A percentile compares a stretch with the other conserved stretches of the same genome.
phyloP scores from a whole-genome alignment of 2,888 invertebrate genomes.

The Didymodactylos carnosus region DNA sequence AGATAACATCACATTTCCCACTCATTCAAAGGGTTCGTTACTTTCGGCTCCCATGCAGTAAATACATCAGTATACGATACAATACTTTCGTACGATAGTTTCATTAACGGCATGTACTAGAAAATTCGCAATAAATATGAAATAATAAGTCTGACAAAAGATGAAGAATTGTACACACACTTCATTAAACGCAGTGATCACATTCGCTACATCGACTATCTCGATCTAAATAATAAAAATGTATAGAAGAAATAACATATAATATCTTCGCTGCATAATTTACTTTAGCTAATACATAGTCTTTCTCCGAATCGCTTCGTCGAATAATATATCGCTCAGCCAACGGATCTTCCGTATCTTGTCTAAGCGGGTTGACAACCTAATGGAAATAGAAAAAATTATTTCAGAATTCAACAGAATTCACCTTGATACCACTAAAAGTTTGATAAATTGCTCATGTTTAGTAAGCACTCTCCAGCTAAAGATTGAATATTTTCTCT shows the following conservation, averaged over 20 bases:
- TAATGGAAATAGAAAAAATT: no score
- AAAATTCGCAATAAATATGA: no score
- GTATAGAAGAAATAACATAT: neutral
- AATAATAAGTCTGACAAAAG: neutral
- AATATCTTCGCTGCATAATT: neutral
- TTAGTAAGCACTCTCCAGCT: no score
- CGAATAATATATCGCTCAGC: neutral
- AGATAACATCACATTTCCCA: neutral
- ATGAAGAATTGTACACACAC: neutral
- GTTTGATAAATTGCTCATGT: no score
- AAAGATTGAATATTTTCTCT: no score
- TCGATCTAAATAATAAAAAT: neutral
- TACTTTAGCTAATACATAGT: neutral
- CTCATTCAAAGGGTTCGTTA: neutral
- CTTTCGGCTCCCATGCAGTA: neutral
- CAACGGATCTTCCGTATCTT: no score
- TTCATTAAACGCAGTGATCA: neutral
- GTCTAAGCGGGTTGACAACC: no score
- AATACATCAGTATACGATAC: neutral
- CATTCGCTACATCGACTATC: neutral
- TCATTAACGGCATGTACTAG: neutral
- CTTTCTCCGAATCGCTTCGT: neutral
- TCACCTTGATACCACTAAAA: no score
- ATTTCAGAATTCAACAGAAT: no score
- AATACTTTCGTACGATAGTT: neutral